phyloP scores from a whole-genome alignment of 2,888 invertebrate species.

The Nesidiocoris tenuis region DNA sequence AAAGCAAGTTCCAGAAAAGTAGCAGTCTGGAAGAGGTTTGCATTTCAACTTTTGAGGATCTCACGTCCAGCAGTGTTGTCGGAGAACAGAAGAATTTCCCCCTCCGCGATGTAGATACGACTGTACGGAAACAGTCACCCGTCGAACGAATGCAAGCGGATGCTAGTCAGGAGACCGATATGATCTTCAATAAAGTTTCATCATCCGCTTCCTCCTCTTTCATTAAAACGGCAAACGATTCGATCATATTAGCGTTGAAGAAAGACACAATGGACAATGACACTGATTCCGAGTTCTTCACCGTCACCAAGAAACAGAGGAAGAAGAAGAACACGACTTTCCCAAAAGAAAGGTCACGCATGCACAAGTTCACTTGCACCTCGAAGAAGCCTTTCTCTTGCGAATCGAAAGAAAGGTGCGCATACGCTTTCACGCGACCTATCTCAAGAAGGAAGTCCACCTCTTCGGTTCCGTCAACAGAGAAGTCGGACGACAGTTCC shows the following conservation, averaged over 20 bases:
- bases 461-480: conserved; percentile 73
- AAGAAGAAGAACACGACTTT: conserved; percentile 47
- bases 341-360: conserved; percentile 23
- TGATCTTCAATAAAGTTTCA: not conserved
- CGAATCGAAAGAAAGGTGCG: conserved; percentile 31
- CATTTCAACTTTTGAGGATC: conserved; percentile 71
- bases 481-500: conserved; percentile 77
- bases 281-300: conserved; percentile 52
- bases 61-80: conserved; percentile 55
- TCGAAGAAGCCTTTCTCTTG: conserved; percentile 38
- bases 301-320: conserved; percentile 53
- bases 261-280: conserved; percentile 16
- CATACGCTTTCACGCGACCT: conserved; percentile 33
- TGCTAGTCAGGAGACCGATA: conserved; percentile 23
- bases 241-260: not conserved
- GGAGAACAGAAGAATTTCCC: not conserved
- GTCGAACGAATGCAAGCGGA: not conserved
- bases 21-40: conserved; percentile 80
- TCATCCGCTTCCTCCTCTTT: not conserved
- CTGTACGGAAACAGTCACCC: not conserved
- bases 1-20: conserved; percentile 64
- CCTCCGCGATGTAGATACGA: not conserved
- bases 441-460: conserved; percentile 65
- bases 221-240: conserved; percentile 9
- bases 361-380: conserved; percentile 9